Base-by-base conservation (phyloP, 2,113 vertebrate genomes). In the Chaetodon auriga region DNA sequence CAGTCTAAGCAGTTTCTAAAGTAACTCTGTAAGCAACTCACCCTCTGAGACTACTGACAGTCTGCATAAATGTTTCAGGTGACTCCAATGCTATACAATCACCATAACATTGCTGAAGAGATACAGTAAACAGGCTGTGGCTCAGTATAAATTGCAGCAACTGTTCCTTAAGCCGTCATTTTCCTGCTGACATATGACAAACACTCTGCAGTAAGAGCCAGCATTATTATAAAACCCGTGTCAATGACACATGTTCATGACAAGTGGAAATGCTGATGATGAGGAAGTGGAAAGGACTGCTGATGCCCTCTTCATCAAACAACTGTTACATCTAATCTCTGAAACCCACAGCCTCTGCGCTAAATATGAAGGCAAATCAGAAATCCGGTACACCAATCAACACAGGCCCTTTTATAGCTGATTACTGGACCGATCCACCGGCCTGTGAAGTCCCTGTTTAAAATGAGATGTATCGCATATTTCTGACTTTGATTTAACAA, bases 1-100 rank as follows among this genome's bases (percentile, higher is more conserved):
- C 61, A 23, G 69, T 41, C 54, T 65, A 87, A 90, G 89, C 89
- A 87, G 65, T 92, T 93, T 91, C 65, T 58, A 55, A 89, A 85
- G 89, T 79, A 80, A 87, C 81, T 80, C 55, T 48, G 54, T 23
- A 51, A 74, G 77, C 58, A 79, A 51, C 35, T 80, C 54, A 30
- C 25, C 35, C 68, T 63, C 65, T 63, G 81, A 46, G 46, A 75
- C 51, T n/a, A 19, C 43, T 13, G 65, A 61, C 23, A 5, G 2
- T 23, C 36, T 61, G 35, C 78, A 58, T 64, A 49, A 66, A 61
- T 53, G 58, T 78, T 77, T 84, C 21, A 74, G 61, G 58, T 54
- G 79, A 19, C 5, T 80, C 54, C n/a, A 23, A 23, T 23, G 19
- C 30, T 25, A 23, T 0, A n/a, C 36, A 53, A 68, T 68, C 63